Base-by-base conservation (phyloP, 1,140 invertebrate species). In the Ephestia elutella region DNA sequence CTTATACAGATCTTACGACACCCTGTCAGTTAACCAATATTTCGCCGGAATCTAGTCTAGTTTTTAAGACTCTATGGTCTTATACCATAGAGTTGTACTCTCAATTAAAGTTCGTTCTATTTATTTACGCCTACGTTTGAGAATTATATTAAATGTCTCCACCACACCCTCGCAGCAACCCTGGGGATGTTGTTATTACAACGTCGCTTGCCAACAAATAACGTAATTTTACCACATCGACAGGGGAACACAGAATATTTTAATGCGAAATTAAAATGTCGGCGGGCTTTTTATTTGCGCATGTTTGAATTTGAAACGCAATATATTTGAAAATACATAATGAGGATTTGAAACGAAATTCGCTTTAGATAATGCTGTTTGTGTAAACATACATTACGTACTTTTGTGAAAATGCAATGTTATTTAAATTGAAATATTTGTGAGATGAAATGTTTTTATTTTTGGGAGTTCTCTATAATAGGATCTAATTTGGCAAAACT, bases 211-310 rank as follows among this genome's bases (percentile, higher is more conserved):
- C n/a, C 38, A 44, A 44, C 21, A 48, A 51, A 51, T 30, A 9
- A 44, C 48, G 30, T 54, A 62, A 57, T 57, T 54, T 53, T 48
- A 59, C 3, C 48, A 48, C 30, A 32, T 19, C 55, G 38, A 44
- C 38, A 15, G 7, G 38, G 38, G n/a, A 44, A 44, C n/a, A 44
- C 38, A 44, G 38, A 44, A 44, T 44, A 44, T 44, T 44, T 44
- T 44, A 15, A 15, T n/a, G 38, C 38, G n/a, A 44, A 44, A 44
- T 44, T 44, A 44, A 44, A 44, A 44, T 44, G 13, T 15, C 10
- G 30, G 30, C 38, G 5, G 2, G 5, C 15, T 44, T 44, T 44
- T n/a, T 44, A 44, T 44, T 15, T 44, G 13, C 38, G 38, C 38
- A 0, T n/a, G 38, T 44, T 35, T 35, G 32, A 35, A 44, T 44